Base-by-base conservation (phyloP, 2,888 invertebrate genomes). In the Tiphia femorata region DNA sequence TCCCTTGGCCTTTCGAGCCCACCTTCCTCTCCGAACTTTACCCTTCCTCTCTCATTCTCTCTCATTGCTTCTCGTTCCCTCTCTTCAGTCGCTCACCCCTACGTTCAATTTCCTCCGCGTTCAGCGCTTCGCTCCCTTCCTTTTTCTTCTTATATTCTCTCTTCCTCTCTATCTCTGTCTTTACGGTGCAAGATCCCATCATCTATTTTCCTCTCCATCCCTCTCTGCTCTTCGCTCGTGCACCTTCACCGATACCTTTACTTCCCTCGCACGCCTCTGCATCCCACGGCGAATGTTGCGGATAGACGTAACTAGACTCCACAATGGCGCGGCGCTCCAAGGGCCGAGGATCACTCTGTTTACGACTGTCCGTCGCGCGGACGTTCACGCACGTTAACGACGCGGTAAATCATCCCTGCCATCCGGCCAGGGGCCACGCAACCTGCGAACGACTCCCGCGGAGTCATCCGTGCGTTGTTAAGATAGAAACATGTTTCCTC, bases 311-410 rank as follows among this genome's bases (percentile, higher is more conserved):
- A 21, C 33, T 21, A 46, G 46, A 33, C 46, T 46, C 17, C 27
- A 42, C 23, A 19, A 23, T 38, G 19, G 48, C 43, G 5, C 12
- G 17, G 8, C 17, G 51, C n/a, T n/a, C 51, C 56, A 46, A 41
- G 29, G 41, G 56, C 47, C 41, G n/a, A n/a, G 38, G 38, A 44
- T 29, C 35, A 23, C 33, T 46, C 25, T 52, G 56, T 56, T 51
- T 56, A 47, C 44, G 56, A 52, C 51, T 44, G 40, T 29, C 50
- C 41, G 30, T 38, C 42, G 50, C 30, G 43, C 41, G 49, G 48
- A 35, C 40, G 41, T 49, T 41, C 49, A 41, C 42, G 49, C 54
- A 49, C 49, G 49, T 42, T 54, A n/a, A 20, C 38, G 38, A 10
- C 10, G 17, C 7, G 17, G 17, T 16, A 16, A 38, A 20, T 19